Evolutionary conservation across 2,888 invertebrate species (phyloP), one percentile per base, ranked within the genome.

Genomic region (Drosophila algonquin): DNA sequence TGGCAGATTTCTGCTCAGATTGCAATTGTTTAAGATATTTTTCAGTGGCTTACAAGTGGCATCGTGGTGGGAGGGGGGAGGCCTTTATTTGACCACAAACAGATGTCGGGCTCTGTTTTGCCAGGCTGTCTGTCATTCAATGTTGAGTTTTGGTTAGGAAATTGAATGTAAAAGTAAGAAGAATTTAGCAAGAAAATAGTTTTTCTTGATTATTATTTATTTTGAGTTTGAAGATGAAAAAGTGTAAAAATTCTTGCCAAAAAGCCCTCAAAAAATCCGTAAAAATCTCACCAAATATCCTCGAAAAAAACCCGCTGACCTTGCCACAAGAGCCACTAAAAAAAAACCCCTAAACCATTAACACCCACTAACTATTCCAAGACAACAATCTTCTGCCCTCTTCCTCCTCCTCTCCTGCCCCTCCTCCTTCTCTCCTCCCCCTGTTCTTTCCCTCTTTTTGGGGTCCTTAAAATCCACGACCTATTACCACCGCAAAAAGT

Each of bases 11-110:
- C 46, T 53, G 60, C 47, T 35, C 46, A 47, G 60, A 53, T 63
- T 63, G 63, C 59, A 63, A 59, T 63, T 59, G 63, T 59, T 52
- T 32, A 40, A 50, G 59, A 59, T 59, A 63, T 48, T 57, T 57
- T 57, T 59, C n/a, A n/a, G 52, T 58, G 21, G 57, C 48, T 58
- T 50, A 58, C n/a, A 40, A 7, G n/a, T 35, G 57, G n/a, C 48
- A 32, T 1, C 18, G 32, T 3, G 46, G 46, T 18, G 56, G 18
- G 18, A 7, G 18, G 3, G 35, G 1, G 52, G n/a, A n/a, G 21
- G 53, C 32, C 35, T 51, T 53, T 21, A 50, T 60, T 64, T 64
- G 60, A 64, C 63, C 63, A 46, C 63, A 64, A 51, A 52, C 60
- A 60, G 27, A 47, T 52, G 52, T 27, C 35, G 45, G 51, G 21